phyloP scores from a whole-genome alignment of 2,888 invertebrate genomes.

The Masnerella sp. region DNA sequence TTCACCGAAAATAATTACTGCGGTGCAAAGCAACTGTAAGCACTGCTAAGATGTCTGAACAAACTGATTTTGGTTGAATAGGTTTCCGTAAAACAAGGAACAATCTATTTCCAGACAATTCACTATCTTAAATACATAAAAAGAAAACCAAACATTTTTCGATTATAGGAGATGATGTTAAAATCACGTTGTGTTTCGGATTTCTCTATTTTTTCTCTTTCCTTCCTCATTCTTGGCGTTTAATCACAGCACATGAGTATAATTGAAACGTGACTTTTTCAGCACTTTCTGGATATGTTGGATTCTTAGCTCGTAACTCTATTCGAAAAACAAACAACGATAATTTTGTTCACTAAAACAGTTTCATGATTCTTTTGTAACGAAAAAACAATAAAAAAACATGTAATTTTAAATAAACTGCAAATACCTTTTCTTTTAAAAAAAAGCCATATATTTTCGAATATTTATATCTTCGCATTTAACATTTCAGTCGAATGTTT shows the following conservation, averaged over 20 bases:
- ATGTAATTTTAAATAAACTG: conserved; percentile 4
- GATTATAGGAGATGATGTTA: conserved; percentile 22
- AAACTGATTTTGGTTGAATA: not conserved
- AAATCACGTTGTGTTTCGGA: conserved; percentile 24
- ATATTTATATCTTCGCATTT: too few relatives aligned
- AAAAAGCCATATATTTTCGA: too few relatives aligned
- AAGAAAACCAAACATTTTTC: conserved; percentile 23
- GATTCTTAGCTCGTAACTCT: conserved; percentile 18
- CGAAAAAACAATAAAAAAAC: conserved; percentile 3
- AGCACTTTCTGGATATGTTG: conserved; percentile 19
- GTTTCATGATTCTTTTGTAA: conserved; percentile 9
- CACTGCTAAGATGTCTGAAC: too few relatives aligned
- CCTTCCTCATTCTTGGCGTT: conserved; percentile 27
- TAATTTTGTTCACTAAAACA: conserved; percentile 22
- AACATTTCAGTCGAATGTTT: too few relatives aligned
- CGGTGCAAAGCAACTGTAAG: too few relatives aligned
- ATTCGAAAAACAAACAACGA: conserved; percentile 35
- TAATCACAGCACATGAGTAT: conserved; percentile 38
- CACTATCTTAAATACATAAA: conserved; percentile 21
- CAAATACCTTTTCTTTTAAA: not conserved
- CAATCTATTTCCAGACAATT: conserved; percentile 22
- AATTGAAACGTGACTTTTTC: conserved; percentile 50
- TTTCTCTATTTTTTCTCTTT: conserved; percentile 19
- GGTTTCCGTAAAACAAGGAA: conserved; percentile 4
- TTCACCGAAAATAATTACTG: too few relatives aligned